Conservation (phyloP, 2,888 invertebrate species). For the Leucania comma region DNA sequence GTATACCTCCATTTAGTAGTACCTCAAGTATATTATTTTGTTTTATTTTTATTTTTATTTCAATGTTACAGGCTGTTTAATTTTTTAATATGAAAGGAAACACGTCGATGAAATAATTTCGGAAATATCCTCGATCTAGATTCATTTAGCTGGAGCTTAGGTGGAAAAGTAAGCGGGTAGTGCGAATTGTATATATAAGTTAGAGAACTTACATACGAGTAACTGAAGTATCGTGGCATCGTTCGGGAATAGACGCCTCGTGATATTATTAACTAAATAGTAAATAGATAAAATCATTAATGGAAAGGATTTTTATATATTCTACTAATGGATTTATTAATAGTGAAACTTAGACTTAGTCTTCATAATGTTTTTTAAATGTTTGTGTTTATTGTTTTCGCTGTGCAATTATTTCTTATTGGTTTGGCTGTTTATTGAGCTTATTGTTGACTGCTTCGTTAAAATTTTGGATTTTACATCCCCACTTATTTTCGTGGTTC, state of each 20-base stretch:
- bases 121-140: slow-evolving; percentile 68
- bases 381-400: slow-evolving; percentile 89
- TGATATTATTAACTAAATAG: slow-evolving; percentile 90
- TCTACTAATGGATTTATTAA: slow-evolving; percentile 89
- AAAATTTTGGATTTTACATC: slow-evolving; percentile 73
- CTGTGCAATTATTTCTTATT: slow-evolving; percentile 86
- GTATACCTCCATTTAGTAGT: slow-evolving; percentile 86
- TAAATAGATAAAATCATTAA: slow-evolving; percentile 90
- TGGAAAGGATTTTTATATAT: slow-evolving; percentile 90
- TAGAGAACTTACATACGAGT: slow-evolving; percentile 78
- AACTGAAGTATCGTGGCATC: slow-evolving; percentile 85
- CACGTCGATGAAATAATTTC: slow-evolving; percentile 70
- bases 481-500: slow-evolving; percentile 78
- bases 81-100: slow-evolving; percentile 60
- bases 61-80: slow-evolving; percentile 82
- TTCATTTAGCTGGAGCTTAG: slow-evolving; percentile 85
- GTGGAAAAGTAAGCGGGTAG: slow-evolving; percentile 87
- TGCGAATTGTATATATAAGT: slow-evolving; percentile 88
- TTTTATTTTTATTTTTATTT: slow-evolving; percentile 87
- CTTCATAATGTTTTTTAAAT: slow-evolving; percentile 81
- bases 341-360: slow-evolving; percentile 89
- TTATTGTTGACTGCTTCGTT: slow-evolving; percentile 85
- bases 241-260: slow-evolving; percentile 87
- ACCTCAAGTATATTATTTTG: slow-evolving; percentile 89
- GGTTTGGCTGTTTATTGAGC: slow-evolving; percentile 81